Base-by-base conservation (phyloP, 2,888 invertebrate species). In the Scaptodrosophila latifasciaeformis region DNA sequence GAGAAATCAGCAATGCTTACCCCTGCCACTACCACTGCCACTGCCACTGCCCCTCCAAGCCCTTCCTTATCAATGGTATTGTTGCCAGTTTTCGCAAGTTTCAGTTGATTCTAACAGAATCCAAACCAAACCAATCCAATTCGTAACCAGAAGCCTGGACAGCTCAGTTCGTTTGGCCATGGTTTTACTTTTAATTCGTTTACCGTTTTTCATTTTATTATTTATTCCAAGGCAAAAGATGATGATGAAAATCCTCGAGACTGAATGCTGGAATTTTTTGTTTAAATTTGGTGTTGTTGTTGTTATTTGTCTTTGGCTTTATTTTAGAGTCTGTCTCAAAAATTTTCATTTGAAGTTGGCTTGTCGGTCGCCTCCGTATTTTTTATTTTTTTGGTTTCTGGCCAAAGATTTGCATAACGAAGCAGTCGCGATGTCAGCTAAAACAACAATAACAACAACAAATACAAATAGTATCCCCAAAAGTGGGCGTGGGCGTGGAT, bases 131-230 rank as follows among this genome's bases (percentile, higher is more conserved):
- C n/a, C n/a, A n/a, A n/a, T n/a, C n/a, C n/a, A n/a, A n/a, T n/a
- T n/a, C n/a, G n/a, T n/a, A 24, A 43, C n/a, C 43, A 24, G 43
- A 43, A 27, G 15, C 15, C 6, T 13, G 15, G 9, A 2, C 37
- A 13, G 57, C 29, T 44, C 67, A 70, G 59, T 69, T 63, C 59
- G 68, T 71, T 71, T 51, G 66, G 59, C 65, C 61, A 45, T 68
- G n/a, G n/a, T n/a, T n/a, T n/a, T n/a, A 65, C 67, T 80, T 80
- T 82, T 80, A 81, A 80, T 80, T 80, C 82, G 82, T 82, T 81
- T 80, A 82, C 80, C 78, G n/a, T n/a, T n/a, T n/a, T n/a, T n/a
- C n/a, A n/a, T n/a, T 78, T 81, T 80, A 82, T 80, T 80, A 81
- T 80, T 82, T 80, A 80, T 80, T 75, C 80, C 70, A 59, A 49